Percentiles rank a stretch among this genome's conserved stretches.
Evolutionary conservation across 2,113 vertebrate genomes (phyloP).

Genomic region (Crotalus horridus): DNA sequence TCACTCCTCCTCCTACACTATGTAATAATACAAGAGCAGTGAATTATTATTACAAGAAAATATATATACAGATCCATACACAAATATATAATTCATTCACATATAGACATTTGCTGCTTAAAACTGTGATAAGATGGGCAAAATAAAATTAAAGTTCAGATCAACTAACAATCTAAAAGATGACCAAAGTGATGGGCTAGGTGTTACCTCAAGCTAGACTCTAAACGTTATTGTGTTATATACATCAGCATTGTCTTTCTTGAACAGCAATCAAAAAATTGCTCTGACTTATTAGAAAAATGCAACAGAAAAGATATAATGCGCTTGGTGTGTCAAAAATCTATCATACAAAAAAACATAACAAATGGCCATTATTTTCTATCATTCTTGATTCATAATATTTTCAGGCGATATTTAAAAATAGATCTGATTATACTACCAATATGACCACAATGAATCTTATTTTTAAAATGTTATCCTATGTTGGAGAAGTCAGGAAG

Average conservation of each 20-base stretch:
- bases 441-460: not conserved
- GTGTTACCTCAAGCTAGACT: not conserved
- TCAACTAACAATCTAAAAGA: not conserved
- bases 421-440: not conserved
- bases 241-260: not conserved
- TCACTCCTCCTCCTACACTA: not conserved
- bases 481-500: not conserved
- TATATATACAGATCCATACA: not conserved
- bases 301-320: not conserved
- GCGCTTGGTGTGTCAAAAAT: not conserved
- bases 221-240: not conserved
- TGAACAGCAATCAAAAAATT: not conserved
- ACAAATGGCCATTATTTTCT: not conserved
- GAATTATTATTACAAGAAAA: not conserved
- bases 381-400: not conserved
- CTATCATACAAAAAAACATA: not conserved
- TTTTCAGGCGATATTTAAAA: not conserved
- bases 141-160: not conserved
- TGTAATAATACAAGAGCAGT: not conserved
- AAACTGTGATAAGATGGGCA: not conserved
- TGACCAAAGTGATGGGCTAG: not conserved
- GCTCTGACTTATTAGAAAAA: not conserved
- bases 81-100: not conserved
- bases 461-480: not conserved
- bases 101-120: not conserved